Conservation (phyloP, 2,113 vertebrate species). For the Egretta garzetta region DNA sequence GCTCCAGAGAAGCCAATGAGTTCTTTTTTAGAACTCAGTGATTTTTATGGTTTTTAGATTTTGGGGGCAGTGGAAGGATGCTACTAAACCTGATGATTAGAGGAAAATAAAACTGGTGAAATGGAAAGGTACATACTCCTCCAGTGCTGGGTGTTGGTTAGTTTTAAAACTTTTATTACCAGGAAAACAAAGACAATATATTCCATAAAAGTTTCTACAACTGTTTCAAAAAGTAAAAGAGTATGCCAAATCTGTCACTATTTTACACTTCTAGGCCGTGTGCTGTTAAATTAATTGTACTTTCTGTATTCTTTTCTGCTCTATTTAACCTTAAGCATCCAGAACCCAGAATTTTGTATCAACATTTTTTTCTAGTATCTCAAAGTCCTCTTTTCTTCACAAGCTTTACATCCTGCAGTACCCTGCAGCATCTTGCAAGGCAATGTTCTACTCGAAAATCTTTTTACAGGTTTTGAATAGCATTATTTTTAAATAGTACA, state of each 20-base stretch:
- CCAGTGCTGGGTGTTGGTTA: neutral
- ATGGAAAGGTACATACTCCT: constrained; percentile 32
- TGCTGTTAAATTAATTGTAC: neutral
- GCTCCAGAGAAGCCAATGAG: neutral
- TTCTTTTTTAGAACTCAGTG: neutral
- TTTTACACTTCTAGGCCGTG: neutral
- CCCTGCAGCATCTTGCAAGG: neutral
- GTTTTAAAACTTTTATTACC: neutral
- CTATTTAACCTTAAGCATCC: neutral
- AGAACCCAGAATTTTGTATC: neutral
- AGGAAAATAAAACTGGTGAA: constrained; percentile 23
- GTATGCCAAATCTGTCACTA: neutral
- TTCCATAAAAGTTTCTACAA: neutral
- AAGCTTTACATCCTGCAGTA: neutral
- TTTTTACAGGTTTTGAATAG: neutral
- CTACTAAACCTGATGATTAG: neutral
- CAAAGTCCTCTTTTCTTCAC: neutral
- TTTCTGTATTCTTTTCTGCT: neutral
- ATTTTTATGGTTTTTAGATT: constrained; percentile 21
- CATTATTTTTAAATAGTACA: neutral
- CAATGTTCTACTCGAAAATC: neutral
- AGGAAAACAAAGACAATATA: constrained; percentile 7
- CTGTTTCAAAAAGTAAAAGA: neutral
- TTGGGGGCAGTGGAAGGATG: neutral
- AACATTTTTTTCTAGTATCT: neutral